Evolutionary conservation across 2,113 vertebrate species (phyloP).

Genomic region (Hipposideros armiger): DNA sequence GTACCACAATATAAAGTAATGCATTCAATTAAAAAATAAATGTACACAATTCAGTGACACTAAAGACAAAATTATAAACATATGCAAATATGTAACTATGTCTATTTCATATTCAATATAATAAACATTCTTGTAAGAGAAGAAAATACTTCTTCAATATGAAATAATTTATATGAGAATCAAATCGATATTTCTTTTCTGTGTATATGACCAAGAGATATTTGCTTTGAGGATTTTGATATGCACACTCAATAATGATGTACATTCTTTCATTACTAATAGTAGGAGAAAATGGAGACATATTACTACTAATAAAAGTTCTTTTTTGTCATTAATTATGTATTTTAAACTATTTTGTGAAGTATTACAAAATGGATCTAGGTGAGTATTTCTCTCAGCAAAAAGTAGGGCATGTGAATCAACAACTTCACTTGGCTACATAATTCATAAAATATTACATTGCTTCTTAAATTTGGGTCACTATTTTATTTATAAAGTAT

Average conservation of each 20-base stretch:
- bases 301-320: not conserved
- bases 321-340: not conserved
- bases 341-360: conserved; percentile 1
- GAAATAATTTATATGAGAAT: not conserved
- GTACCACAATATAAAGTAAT: not conserved
- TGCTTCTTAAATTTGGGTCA: not conserved
- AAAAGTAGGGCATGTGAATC: conserved; percentile 12
- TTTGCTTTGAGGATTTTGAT: not conserved
- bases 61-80: not conserved
- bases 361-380: not conserved
- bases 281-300: not conserved
- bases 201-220: not conserved
- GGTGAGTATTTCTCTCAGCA: not conserved
- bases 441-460: conserved; percentile 35
- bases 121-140: not conserved
- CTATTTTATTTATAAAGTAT: conserved; percentile 12
- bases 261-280: not conserved
- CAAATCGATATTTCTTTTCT: not conserved
- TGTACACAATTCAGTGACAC: not conserved
- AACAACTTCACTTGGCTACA: not conserved
- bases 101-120: not conserved
- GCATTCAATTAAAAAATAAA: not conserved
- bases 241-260: not conserved
- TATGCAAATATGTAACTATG: not conserved
- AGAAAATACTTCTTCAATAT: not conserved